Evolutionary conservation across 2,113 vertebrate species (phyloP).

Genomic region (Pterophyllum scalare): DNA sequence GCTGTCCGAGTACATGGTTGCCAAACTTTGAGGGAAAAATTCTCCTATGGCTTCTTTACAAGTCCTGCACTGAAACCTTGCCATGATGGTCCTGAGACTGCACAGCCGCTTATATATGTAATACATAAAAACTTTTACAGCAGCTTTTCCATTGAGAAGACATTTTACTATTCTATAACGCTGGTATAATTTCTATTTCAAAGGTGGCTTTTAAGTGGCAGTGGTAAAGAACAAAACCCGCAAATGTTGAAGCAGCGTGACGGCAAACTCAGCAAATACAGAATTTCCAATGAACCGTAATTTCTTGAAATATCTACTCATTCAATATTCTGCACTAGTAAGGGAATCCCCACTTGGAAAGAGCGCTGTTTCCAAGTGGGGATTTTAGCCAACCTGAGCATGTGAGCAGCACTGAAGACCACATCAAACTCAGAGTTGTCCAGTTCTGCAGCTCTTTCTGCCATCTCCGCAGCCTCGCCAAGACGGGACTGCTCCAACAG

Average conservation of each 20-base stretch:
- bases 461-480: conserved; percentile 94
- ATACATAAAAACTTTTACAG: conserved; percentile 35
- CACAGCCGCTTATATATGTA: conserved; percentile 29
- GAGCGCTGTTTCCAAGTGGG: neutral
- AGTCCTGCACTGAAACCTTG: conserved; percentile 28
- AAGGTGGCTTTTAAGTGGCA: conserved; percentile 15
- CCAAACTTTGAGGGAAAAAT: conserved; percentile 40
- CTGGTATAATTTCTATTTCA: conserved; percentile 28
- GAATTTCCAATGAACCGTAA: neutral
- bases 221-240: neutral
- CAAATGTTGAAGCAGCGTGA: neutral
- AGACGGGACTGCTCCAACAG: conserved; percentile 92
- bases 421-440: conserved; percentile 93
- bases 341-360: neutral
- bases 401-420: conserved; percentile 97
- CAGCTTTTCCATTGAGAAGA: conserved; percentile 18
- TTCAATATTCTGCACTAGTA: neutral
- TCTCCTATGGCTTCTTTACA: conserved; percentile 53
- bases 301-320: neutral
- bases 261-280: neutral
- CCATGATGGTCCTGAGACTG: conserved; percentile 12
- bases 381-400: conserved; percentile 89
- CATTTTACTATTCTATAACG: conserved; percentile 36
- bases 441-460: conserved; percentile 90
- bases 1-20: conserved; percentile 18